These are phyloP conservation scores for Melangyna quadrimaculata DNA, from an alignment of 2,888 invertebrate species.

Conservation along the genomic window DNA sequence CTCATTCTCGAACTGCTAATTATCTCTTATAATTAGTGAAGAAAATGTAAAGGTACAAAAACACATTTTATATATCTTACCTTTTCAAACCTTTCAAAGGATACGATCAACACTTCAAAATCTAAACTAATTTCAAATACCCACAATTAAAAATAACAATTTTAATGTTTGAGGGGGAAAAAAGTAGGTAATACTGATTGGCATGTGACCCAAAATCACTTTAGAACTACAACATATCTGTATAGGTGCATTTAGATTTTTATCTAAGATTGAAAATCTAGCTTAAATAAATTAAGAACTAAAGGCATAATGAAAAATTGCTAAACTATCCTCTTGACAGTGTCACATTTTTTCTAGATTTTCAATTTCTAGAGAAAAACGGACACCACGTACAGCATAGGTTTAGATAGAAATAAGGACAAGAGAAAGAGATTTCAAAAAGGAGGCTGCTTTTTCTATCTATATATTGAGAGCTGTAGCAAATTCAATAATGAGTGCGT, in stretches of 20 bases:
- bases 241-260: slow-evolving; percentile 1
- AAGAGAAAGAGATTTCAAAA: neutral
- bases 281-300: neutral
- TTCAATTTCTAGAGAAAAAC: slow-evolving; percentile 27
- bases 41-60: neutral
- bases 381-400: slow-evolving; percentile 14
- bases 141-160: slow-evolving; percentile 8
- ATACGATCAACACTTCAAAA: slow-evolving; percentile 30
- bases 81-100: neutral
- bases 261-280: slow-evolving; percentile 46
- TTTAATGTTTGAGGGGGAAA: slow-evolving; percentile 4
- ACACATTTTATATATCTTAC: neutral
- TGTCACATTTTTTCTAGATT: slow-evolving; percentile 47
- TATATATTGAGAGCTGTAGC: slow-evolving; percentile 4
- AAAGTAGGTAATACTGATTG: slow-evolving; percentile 45
- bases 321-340: slow-evolving; percentile 39
- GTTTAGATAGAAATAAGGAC: neutral
- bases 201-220: slow-evolving; percentile 44
- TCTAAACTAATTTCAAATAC: slow-evolving; percentile 14
- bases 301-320: slow-evolving; percentile 49
- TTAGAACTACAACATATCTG: neutral
- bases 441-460: neutral
- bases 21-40: slow-evolving; percentile 50
- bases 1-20: slow-evolving; percentile 27
- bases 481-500: slow-evolving; percentile 44